Base-by-base conservation (phyloP, 1,140 invertebrate species). In the Meteorus sp. region DNA sequence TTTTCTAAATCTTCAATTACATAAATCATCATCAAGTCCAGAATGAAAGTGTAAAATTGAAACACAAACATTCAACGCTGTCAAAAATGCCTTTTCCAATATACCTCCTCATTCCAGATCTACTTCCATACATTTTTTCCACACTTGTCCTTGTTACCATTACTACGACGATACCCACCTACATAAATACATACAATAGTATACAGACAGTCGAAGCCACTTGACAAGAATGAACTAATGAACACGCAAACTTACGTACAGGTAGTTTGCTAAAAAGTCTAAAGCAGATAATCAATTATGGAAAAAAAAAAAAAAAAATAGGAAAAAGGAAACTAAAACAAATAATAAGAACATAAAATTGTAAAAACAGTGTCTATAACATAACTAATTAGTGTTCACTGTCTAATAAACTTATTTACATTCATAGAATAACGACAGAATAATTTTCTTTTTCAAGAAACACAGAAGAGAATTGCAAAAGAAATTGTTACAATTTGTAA, bases 151-250 rank as follows among this genome's bases (percentile, higher is more conserved):
- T 70, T 66, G 64, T 63, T 56, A 65, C 60, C 66, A 68, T 65
- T 68, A 64, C 61, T 58, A n/a, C n/a, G n/a, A n/a, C n/a, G n/a
- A n/a, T n/a, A n/a, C n/a, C n/a, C n/a, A n/a, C n/a, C n/a, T n/a
- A n/a, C n/a, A n/a, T n/a, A n/a, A n/a, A n/a, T n/a, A n/a, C n/a
- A 44, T 59, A 64, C 25, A 47, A 37, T 60, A 60, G 39, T 43
- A 61, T 37, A 39, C 37, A 22, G 8, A 19, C 13, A 59, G 60
- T 64, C 31, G 61, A 64, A 72, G 67, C 63, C 71, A 73, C 68
- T 73, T 73, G 67, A 59, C 72, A 58, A 29, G 37, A 43, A 64
- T 47, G 51, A 41, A 64, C 68, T 76, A 77, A 77, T 51, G 35
- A 72, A 65, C 64, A 59, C 56, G 67, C 60, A 76, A 72, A 76